These are phyloP conservation scores for Perognathus longimembris DNA, from an alignment of 2,113 vertebrate genomes.

Conservation along the genomic window DNA sequence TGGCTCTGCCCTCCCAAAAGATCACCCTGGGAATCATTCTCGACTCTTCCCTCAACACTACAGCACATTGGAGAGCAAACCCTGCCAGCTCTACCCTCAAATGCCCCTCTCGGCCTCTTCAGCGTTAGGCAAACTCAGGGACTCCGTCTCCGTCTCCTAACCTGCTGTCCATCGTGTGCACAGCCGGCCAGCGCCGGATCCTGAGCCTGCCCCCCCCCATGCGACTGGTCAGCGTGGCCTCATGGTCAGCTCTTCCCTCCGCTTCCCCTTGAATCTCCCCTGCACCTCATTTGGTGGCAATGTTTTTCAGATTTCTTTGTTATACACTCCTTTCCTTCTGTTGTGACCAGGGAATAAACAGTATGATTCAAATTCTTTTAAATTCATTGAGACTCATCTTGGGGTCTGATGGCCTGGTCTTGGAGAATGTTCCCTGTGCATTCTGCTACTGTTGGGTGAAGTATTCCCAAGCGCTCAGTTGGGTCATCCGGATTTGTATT, in stretches of 20 bases:
- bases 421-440: background rate
- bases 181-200: background rate
- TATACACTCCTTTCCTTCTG: background rate
- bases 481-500: background rate
- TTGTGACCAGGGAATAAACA: background rate
- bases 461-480: background rate
- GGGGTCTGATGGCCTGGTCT: background rate
- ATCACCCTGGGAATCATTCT: background rate
- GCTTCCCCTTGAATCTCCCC: background rate
- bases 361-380: background rate
- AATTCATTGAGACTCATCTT: conserved; percentile 7
- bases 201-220: background rate
- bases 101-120: background rate
- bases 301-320: conserved; percentile 5
- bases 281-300: background rate
- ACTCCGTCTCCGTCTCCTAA: background rate
- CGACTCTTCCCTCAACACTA: background rate
- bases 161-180: background rate
- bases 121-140: background rate
- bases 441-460: background rate
- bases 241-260: background rate
- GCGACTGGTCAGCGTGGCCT: background rate
- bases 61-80: background rate
- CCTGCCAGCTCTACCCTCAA: background rate
- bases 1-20: background rate